These are phyloP conservation scores for Xanthia icteritia DNA, from an alignment of 2,888 invertebrate genomes.

Conservation along the genomic window DNA sequence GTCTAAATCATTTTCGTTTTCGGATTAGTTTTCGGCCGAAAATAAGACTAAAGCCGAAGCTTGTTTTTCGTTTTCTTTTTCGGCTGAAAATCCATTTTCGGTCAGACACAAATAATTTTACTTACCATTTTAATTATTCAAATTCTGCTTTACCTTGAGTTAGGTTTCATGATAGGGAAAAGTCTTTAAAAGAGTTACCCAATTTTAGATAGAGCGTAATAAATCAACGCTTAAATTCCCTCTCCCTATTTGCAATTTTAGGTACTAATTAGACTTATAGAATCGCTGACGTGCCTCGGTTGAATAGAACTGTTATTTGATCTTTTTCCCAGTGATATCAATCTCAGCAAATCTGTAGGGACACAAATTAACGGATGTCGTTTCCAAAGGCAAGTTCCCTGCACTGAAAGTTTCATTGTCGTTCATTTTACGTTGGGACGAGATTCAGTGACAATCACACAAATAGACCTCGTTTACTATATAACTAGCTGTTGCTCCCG, in stretches of 20 bases:
- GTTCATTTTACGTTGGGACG: slow-evolving; percentile 56
- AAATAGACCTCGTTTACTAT: slow-evolving; percentile 47
- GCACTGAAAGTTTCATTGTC: slow-evolving; percentile 49
- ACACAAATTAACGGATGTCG: slow-evolving; percentile 59
- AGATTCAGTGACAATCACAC: slow-evolving; percentile 58
- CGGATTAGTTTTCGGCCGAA: too few relatives aligned
- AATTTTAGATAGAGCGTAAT: slow-evolving; percentile 23
- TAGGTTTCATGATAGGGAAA: background rate
- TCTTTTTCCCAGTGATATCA: slow-evolving; percentile 35
- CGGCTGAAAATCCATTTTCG: too few relatives aligned
- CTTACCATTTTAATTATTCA: slow-evolving; percentile 1
- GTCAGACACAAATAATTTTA: background rate
- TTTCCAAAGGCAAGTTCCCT: slow-evolving; percentile 49
- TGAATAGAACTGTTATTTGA: slow-evolving; percentile 47
- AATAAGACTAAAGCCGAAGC: too few relatives aligned
- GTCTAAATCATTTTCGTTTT: too few relatives aligned
- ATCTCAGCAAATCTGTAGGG: slow-evolving; percentile 48
- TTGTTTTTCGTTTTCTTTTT: too few relatives aligned
- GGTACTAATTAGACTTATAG: slow-evolving; percentile 47
- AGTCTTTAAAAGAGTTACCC: slow-evolving; percentile 31
- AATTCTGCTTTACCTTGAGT: slow-evolving; percentile 4
- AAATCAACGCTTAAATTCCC: slow-evolving; percentile 36
- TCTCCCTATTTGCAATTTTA: slow-evolving; percentile 30
- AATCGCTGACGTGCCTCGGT: slow-evolving; percentile 33
- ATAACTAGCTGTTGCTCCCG: slow-evolving; percentile 31